Evolutionary conservation across 1,140 invertebrate genomes (phyloP).

Genomic region (Varroa destructor): DNA sequence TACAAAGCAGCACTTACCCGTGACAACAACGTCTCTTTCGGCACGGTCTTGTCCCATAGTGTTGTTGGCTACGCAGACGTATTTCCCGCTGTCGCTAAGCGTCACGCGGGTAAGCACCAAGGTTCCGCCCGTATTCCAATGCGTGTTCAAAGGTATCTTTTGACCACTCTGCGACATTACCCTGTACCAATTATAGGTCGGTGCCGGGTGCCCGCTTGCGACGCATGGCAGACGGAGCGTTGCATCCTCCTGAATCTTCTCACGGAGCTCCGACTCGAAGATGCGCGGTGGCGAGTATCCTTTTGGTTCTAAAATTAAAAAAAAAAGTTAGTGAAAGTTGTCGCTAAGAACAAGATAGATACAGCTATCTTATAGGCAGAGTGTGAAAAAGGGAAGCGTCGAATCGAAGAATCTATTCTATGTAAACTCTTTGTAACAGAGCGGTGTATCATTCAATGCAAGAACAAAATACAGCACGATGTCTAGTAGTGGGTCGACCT

Average conservation of each 20-base stretch:
- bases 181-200: constrained; percentile 23
- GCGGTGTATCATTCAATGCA: no score
- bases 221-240: constrained; percentile 12
- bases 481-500: no score
- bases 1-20: constrained; percentile 31
- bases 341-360: background rate
- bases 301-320: constrained; percentile 29
- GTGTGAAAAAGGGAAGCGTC: background rate
- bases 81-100: constrained; percentile 34
- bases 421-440: no score
- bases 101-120: constrained; percentile 33
- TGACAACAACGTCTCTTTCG: constrained; percentile 35
- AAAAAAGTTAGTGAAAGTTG: no score
- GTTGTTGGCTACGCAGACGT: constrained; percentile 37
- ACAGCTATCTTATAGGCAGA: background rate
- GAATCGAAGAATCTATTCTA: no score
- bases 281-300: constrained; percentile 26
- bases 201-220: constrained; percentile 13
- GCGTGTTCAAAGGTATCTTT: constrained; percentile 8
- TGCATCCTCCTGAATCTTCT: constrained; percentile 22
- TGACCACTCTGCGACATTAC: constrained; percentile 20
- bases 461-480: no score
- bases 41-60: constrained; percentile 35
- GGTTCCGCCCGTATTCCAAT: constrained; percentile 29
- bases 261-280: constrained; percentile 3